Evolutionary conservation across 2,797 vertebrate species (phyloP), one percentile per base, ranked within the genome.

Genomic region (Muscicapa comitata): DNA sequence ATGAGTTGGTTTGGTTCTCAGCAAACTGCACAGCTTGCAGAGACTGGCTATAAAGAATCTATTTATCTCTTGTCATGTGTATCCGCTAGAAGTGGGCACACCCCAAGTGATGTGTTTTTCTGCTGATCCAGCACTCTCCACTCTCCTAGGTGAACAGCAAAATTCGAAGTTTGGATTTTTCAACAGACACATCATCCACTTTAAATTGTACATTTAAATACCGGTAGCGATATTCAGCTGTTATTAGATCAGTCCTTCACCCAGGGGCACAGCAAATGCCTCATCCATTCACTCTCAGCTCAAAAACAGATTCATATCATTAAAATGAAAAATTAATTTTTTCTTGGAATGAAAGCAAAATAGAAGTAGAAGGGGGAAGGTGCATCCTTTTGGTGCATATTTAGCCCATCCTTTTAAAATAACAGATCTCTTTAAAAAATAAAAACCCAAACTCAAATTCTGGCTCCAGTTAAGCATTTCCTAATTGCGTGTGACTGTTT

Each of bases 401-500:
- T 65, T 54, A 90, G 33, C 29, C 48, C 19, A 57, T 83, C 42
- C 17, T 77, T 91, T 58, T 40, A 57, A 87, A 76, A 58, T 19
- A 82, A 55, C 8, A 42, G 6, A 20, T 65, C 67, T 71, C 43
- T 66, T 43, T 11, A 0, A 3, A 16, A 42, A 38, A 38, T 67
- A 23, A 45, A 35, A 1, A 0, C 0, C 26, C 10, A 9, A 71
- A 65, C 35, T 93, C 86, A 50, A 73, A 93, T 85, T 47, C 65
- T 55, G 62, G 31, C 40, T 71, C 66, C 51, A 43, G 63, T 93
- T 94, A 95, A 94, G 74, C 79, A 79, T 81, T 89, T 93, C 58
- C 88, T 97, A 96, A 94, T 95, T 95, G 86, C 0, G 0, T 91
- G 74, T 68, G 61, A 87, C 76, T 96, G 66, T 89, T 96, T 90